phyloP scores from a whole-genome alignment of 2,797 vertebrate genomes.

The Paguma larvata region DNA sequence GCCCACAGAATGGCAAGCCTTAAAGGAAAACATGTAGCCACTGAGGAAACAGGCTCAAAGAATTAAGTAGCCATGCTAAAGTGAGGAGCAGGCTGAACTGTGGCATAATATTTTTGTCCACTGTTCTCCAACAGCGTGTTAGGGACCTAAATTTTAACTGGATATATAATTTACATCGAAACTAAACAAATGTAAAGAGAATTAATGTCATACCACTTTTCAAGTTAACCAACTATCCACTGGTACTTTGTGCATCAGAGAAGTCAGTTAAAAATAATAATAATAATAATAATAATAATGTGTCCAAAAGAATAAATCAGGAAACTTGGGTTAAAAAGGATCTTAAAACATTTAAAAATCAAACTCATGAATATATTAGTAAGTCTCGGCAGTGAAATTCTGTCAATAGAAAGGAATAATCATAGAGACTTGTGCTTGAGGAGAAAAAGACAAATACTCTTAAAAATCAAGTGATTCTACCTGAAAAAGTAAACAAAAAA shows the following conservation, averaged over 20 bases:
- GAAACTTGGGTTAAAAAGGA: slow-evolving; percentile 32
- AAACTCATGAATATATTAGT: slow-evolving; percentile 60
- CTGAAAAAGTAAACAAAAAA: slow-evolving; percentile 53
- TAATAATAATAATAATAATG: background rate
- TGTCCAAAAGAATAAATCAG: slow-evolving; percentile 12
- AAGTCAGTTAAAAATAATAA: background rate
- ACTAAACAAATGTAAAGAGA: slow-evolving; percentile 50
- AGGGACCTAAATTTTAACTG: slow-evolving; percentile 22
- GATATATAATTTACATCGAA: slow-evolving; percentile 48
- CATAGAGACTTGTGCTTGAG: background rate
- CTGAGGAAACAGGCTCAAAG: background rate
- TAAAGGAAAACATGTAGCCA: slow-evolving; percentile 22
- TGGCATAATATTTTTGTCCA: background rate
- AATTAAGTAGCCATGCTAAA: background rate
- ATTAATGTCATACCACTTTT: background rate
- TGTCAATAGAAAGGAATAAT: slow-evolving; percentile 54
- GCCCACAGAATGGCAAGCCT: background rate
- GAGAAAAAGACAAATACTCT: slow-evolving; percentile 7
- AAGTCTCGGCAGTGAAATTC: background rate
- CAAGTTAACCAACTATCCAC: slow-evolving; percentile 24
- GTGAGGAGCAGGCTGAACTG: background rate
- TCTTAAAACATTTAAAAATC: slow-evolving; percentile 38
- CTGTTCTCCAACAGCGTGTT: background rate
- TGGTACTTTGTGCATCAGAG: background rate
- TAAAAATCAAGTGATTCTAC: slow-evolving; percentile 34